These are phyloP conservation scores for Apistogramma diplotaenia DNA, from an alignment of 2,113 vertebrate genomes.

Conservation along the genomic window DNA sequence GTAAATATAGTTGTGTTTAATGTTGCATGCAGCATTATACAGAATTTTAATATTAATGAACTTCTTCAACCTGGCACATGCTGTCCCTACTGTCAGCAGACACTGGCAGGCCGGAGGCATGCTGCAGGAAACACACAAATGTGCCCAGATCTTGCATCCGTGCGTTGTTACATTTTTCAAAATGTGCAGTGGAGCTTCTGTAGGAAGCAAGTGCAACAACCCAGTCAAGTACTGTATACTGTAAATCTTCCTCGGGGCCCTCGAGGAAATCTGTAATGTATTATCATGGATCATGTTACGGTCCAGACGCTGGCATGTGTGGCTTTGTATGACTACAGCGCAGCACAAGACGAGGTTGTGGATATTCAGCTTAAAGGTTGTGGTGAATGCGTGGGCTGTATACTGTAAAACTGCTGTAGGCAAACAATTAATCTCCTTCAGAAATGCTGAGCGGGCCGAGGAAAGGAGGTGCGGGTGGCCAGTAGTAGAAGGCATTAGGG, in stretches of 20 bases:
- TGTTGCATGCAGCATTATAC: not conserved
- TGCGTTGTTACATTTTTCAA: not conserved
- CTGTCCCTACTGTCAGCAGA: not conserved
- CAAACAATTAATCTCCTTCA: conserved; percentile 3
- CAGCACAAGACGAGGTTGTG: not conserved
- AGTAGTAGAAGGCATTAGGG: not conserved
- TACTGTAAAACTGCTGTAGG: not conserved
- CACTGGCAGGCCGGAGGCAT: not conserved
- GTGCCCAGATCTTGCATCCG: not conserved
- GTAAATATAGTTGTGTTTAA: not conserved
- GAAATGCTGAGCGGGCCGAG: not conserved
- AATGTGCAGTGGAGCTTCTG: not conserved
- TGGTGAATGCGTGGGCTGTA: not conserved
- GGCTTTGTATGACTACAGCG: not conserved
- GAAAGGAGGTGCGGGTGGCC: conserved; percentile 3
- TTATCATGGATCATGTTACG: not conserved
- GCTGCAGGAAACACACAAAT: not conserved
- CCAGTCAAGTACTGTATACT: no score
- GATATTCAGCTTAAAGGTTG: not conserved
- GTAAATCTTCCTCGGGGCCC: not conserved
- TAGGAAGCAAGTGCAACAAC: not conserved
- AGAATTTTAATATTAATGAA: not conserved
- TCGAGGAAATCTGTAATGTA: not conserved
- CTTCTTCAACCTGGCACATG: not conserved
- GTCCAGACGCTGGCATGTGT: not conserved